These are phyloP conservation scores for Tipula unca DNA, from an alignment of 2,888 invertebrate genomes.

Conservation along the genomic window DNA sequence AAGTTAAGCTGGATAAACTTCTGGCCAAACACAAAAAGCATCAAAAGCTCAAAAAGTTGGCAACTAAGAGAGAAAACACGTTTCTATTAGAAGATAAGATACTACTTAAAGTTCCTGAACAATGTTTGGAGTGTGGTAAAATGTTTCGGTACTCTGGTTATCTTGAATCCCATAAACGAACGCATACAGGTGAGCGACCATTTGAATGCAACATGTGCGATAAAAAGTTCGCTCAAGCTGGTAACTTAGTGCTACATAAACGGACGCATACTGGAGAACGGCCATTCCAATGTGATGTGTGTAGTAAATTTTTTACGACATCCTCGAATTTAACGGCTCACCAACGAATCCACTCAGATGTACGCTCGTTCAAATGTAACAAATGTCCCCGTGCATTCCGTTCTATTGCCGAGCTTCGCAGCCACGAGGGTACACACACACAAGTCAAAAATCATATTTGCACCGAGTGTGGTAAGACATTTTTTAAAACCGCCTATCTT, in stretches of 20 bases:
- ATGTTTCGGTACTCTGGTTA: slow-evolving; percentile 32
- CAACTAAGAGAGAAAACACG: neutral
- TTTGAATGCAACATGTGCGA: slow-evolving; percentile 32
- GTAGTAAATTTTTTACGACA: slow-evolving; percentile 25
- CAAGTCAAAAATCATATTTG: slow-evolving; percentile 27
- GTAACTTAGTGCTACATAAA: slow-evolving; percentile 25
- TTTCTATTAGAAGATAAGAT: slow-evolving; percentile 20
- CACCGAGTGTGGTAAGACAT: slow-evolving; percentile 26
- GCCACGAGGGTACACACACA: slow-evolving; percentile 27
- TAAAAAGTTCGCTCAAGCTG: slow-evolving; percentile 24
- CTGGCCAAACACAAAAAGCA: neutral
- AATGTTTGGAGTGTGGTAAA: slow-evolving; percentile 33
- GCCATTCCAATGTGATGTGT: slow-evolving; percentile 27
- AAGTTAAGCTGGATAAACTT: neutral
- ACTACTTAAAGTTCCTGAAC: slow-evolving; percentile 29
- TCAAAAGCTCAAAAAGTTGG: neutral
- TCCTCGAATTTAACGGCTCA: slow-evolving; percentile 26
- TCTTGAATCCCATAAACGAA: slow-evolving; percentile 32
- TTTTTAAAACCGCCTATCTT: slow-evolving; percentile 27
- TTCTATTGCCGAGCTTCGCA: slow-evolving; percentile 24
- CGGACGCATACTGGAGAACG: slow-evolving; percentile 26
- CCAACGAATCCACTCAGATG: slow-evolving; percentile 24
- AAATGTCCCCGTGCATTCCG: slow-evolving; percentile 25
- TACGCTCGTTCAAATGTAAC: slow-evolving; percentile 24
- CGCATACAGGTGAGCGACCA: slow-evolving; percentile 33